phyloP scores from a whole-genome alignment of 2,888 invertebrate genomes.

The Andrena flavipes region DNA sequence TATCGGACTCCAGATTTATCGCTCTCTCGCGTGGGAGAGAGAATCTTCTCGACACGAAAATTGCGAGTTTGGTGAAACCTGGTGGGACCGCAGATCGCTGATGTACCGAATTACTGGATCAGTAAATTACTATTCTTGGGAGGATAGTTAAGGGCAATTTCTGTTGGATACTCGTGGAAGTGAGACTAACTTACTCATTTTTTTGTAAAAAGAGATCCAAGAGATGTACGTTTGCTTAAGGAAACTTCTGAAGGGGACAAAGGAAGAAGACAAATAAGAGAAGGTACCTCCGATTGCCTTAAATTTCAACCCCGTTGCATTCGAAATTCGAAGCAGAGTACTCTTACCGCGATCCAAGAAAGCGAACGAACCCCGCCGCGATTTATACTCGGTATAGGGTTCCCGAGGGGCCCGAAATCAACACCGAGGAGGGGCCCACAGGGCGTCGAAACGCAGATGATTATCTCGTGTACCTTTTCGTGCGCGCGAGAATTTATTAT shows the following conservation, averaged over 20 bases:
- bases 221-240: too few species aligned
- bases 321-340: conserved; percentile 4
- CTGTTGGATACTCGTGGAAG: neutral
- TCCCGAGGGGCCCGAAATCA: conserved; percentile 27
- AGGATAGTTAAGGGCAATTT: neutral
- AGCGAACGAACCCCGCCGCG: neutral
- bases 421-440: conserved; percentile 16
- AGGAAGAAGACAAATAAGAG: neutral
- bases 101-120: neutral
- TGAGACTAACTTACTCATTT: neutral
- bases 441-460: conserved; percentile 46
- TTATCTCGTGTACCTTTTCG: conserved; percentile 46
- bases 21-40: neutral
- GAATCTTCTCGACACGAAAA: neutral
- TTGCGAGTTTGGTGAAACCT: conserved; percentile 1
- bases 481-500: conserved; percentile 64
- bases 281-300: neutral
- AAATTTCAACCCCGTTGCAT: neutral
- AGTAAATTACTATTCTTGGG: neutral
- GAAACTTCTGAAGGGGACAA: too few species aligned
- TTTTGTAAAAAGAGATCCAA: too few species aligned
- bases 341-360: neutral
- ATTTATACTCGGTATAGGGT: conserved; percentile 20
- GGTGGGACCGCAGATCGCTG: neutral
- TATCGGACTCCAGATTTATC: neutral